Percentiles rank a stretch among this genome's conserved stretches.
Conservation (phyloP, 2,888 invertebrate species). For the Pammene aurita region DNA sequence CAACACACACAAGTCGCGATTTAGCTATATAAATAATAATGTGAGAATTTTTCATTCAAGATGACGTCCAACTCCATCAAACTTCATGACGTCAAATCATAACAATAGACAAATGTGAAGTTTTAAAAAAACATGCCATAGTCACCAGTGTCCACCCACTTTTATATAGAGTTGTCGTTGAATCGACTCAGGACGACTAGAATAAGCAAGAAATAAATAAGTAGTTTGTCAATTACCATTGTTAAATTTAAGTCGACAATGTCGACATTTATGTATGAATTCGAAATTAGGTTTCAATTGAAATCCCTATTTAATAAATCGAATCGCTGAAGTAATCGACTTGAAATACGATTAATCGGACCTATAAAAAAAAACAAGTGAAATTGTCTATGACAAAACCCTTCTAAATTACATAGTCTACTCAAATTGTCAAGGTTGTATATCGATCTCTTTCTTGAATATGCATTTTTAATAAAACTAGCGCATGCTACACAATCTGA, state of each 20-base stretch:
- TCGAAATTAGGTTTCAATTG: too few relatives aligned
- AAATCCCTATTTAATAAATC: too few relatives aligned
- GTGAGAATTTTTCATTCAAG: constrained; percentile 72
- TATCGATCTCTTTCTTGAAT: constrained; percentile 54
- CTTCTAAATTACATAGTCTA: constrained; percentile 44
- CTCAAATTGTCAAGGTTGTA: constrained; percentile 43
- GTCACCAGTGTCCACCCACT: constrained; percentile 34
- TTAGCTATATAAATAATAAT: constrained; percentile 73
- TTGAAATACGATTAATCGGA: background rate
- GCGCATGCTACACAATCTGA: constrained; percentile 43
- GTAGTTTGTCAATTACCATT: background rate
- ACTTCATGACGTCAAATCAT: constrained; percentile 76
- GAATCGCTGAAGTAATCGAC: background rate
- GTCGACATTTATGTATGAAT: too few relatives aligned
- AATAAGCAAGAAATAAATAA: background rate
- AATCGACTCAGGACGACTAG: background rate
- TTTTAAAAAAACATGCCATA: constrained; percentile 43
- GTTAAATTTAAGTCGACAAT: too few relatives aligned
- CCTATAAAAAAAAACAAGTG: constrained; percentile 9
- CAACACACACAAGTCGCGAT: constrained; percentile 54
- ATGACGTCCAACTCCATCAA: constrained; percentile 79
- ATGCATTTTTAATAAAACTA: constrained; percentile 40
- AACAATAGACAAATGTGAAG: constrained; percentile 67
- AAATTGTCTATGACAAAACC: constrained; percentile 56
- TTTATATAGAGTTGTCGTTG: background rate